These are phyloP conservation scores for Megamerina dolium DNA, from an alignment of 2,888 invertebrate genomes.

Conservation along the genomic window DNA sequence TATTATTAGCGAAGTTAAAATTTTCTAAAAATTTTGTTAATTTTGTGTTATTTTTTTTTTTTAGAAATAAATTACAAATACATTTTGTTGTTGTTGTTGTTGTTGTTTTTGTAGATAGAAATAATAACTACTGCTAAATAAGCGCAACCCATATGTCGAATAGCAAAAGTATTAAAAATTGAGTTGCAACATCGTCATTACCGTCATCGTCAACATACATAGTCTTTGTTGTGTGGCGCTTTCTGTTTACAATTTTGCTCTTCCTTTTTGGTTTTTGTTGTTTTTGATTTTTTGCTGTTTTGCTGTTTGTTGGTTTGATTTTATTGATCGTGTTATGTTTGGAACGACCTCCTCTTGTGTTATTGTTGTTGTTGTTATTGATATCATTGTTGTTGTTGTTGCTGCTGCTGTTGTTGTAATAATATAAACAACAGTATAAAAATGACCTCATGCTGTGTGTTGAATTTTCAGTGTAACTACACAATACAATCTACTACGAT, in stretches of 20 bases:
- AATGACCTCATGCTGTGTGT: conserved; percentile 35
- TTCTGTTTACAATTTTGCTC: no score
- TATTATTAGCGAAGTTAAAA: no score
- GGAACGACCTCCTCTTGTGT: conserved; percentile 36
- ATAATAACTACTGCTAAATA: not conserved
- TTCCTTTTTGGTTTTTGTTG: no score
- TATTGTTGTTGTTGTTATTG: conserved; percentile 4
- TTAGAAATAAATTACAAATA: conserved; percentile 7
- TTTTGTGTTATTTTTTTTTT: conserved; percentile 4
- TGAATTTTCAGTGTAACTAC: no score
- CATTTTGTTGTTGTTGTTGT: no score
- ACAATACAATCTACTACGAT: no score
- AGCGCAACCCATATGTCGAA: no score
- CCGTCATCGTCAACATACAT: no score
- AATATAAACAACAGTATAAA: conserved; percentile 27
- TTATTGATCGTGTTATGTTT: conserved; percentile 16
- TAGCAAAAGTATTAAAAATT: conserved; percentile 8
- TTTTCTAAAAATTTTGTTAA: not conserved
- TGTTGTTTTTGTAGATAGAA: not conserved
- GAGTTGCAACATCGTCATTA: conserved; percentile 8
- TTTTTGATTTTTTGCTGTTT: no score
- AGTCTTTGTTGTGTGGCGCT: no score
- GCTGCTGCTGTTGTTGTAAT: conserved; percentile 21
- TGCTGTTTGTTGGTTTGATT: no score
- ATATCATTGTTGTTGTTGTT: conserved; percentile 14